Base-by-base conservation (phyloP, 2,797 vertebrate species). In the Staurois parvus region DNA sequence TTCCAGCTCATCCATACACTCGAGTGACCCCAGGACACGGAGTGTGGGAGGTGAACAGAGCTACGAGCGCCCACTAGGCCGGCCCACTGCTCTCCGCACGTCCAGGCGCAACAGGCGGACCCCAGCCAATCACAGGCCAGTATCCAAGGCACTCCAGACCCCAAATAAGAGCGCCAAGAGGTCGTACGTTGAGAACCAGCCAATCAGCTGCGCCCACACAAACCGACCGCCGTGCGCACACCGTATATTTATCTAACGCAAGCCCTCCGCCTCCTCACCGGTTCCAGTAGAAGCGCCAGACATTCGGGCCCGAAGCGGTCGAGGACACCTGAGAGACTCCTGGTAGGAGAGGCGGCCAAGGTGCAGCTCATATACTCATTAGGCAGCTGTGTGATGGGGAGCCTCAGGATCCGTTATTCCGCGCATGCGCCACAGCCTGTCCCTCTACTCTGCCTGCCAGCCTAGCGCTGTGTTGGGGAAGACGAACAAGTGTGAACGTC, bases 401-500 rank as follows among this genome's bases (percentile, higher is more conserved):
- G 72, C 28, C 67, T 77, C 45, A 26, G 29, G 84, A 76, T 81
- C 84, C 84, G 84, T 73, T 86, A 86, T 29, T 52, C 67, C 64
- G 79, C 84, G 84, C 84, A 86, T 82, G 84, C 84, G 84, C 79
- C 32, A 11, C 64, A 42, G 10, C 12, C 26, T 64, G 19, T 42
- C 45, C 64, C 70, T 67, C 42, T 64, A 30, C 28, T 37, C 66
- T 52, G 17, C 48, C 48, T 69, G 48, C 66, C 66, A 72, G 48
- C 62, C 62, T 68, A 42, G 62, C 45, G 74, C 76, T 80, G 78
- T 81, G 75, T 76, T 34, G 70, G 37, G 32, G 67, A 62, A 52
- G 45, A 73, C 24, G 19, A 45, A 52, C 21, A 42, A 40, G n/a
- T 17, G 30, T 12, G 9, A 8, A 81, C 84, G 84, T 86, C 84